Conservation (phyloP, 23 tunicate species). For the Halocynthia aurantium region DNA sequence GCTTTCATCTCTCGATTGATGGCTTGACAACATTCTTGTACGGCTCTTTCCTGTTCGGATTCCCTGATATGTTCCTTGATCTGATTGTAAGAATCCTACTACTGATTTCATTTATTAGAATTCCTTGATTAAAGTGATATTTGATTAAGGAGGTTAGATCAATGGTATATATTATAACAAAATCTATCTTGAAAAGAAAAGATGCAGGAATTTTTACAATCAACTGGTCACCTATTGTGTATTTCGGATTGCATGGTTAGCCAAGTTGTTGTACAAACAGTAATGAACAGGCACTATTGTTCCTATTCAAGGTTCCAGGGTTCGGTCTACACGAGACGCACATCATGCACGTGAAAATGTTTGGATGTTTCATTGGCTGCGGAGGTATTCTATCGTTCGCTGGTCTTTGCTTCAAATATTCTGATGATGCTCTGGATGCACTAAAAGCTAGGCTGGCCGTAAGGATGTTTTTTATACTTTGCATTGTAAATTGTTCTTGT, state of each 20-base stretch:
- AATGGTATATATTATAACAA: no score
- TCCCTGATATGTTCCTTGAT: slow-evolving; percentile 18
- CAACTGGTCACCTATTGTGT: no score
- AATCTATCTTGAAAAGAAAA: no score
- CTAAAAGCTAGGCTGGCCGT: slow-evolving; percentile 16
- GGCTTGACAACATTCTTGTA: slow-evolving; percentile 3
- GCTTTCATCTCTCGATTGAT: slow-evolving; percentile 21
- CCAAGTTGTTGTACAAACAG: neutral
- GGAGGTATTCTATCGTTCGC: slow-evolving; percentile 22
- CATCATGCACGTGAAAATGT: neutral
- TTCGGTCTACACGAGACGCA: neutral
- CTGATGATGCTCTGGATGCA: slow-evolving; percentile 18
- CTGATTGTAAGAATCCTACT: neutral
- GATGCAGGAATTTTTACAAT: no score
- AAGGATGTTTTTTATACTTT: neutral
- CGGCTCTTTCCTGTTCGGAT: slow-evolving; percentile 12
- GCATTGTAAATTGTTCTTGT: no score
- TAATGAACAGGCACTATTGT: neutral
- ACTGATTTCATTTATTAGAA: no score
- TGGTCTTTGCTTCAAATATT: slow-evolving; percentile 17
- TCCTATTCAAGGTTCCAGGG: neutral
- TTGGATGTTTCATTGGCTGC: neutral
- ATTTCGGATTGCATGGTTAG: no score
- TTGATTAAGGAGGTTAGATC: no score
- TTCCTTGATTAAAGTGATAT: no score